Conservation (phyloP, 2,797 vertebrate species). For the Lepidocolaptes lacrymiger region DNA sequence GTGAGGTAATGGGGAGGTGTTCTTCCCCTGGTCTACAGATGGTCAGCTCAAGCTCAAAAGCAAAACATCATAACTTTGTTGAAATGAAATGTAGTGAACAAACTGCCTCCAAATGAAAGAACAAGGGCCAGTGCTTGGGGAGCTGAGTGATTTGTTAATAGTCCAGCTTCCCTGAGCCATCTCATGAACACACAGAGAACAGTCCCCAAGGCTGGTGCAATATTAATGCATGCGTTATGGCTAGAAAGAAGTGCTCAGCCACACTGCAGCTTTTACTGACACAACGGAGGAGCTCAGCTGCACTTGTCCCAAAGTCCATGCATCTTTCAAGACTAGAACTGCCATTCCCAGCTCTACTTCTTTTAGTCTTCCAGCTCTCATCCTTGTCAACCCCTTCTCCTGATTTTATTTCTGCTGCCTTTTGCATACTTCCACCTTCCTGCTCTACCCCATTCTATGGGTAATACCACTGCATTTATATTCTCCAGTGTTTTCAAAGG, state of each 20-base stretch:
- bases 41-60: not conserved
- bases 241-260: not conserved
- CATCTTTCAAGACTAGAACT: not conserved
- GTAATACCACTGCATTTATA: not conserved
- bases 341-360: not conserved
- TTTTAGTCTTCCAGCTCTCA: not conserved
- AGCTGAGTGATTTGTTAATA: not conserved
- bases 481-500: not conserved
- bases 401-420: not conserved
- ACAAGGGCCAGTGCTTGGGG: not conserved
- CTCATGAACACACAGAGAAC: rapidly evolving
- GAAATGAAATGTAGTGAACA: not conserved
- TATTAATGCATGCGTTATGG: not conserved
- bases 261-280: not conserved
- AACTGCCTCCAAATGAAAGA: not conserved
- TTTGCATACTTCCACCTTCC: not conserved
- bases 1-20: not conserved
- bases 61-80: not conserved
- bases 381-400: not conserved
- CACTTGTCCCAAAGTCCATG: not conserved
- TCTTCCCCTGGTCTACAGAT: not conserved
- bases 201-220: not conserved
- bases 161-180: not conserved
- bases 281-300: not conserved
- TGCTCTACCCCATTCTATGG: not conserved